A percentile compares a stretch with the other conserved stretches of the same genome.
Conservation (phyloP, 2,797 vertebrate genomes). For the Gambelia wislizenii region DNA sequence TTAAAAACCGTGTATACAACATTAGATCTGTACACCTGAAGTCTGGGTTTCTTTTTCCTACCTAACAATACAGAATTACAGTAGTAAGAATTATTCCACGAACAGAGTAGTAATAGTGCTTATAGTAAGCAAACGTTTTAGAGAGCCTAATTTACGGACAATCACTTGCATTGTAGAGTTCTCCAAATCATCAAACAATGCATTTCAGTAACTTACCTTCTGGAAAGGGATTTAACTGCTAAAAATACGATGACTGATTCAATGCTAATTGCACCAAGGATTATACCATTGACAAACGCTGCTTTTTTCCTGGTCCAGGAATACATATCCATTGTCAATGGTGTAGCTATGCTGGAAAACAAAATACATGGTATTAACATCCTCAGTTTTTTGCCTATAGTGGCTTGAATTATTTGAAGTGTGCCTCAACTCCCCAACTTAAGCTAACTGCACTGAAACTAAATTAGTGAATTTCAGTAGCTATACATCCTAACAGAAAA, state of each 20-base stretch:
- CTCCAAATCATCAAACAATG: neutral
- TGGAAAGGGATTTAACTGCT: conserved; percentile 86
- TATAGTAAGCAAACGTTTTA: neutral
- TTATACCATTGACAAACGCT: conserved; percentile 92
- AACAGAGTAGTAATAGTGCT: neutral
- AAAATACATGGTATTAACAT: conserved; percentile 10
- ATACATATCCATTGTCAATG: conserved; percentile 98
- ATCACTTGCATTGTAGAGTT: conserved; percentile 9
- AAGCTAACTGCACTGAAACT: neutral
- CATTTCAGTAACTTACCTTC: conserved; percentile 80
- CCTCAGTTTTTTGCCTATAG: neutral
- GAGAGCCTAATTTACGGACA: neutral
- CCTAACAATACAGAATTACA: neutral
- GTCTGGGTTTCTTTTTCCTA: neutral
- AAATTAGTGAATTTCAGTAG: neutral
- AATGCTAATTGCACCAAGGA: conserved; percentile 90
- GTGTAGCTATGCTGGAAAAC: conserved; percentile 88
- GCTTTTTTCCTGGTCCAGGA: conserved; percentile 93
- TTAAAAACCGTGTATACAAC: neutral
- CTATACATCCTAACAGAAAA: neutral
- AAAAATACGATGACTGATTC: conserved; percentile 91
- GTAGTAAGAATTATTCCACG: neutral
- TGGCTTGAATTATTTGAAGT: neutral
- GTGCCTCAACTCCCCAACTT: neutral
- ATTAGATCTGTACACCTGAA: neutral